Evolutionary conservation across 2,797 vertebrate genomes (phyloP).

Genomic region (Vultur gryphus): DNA sequence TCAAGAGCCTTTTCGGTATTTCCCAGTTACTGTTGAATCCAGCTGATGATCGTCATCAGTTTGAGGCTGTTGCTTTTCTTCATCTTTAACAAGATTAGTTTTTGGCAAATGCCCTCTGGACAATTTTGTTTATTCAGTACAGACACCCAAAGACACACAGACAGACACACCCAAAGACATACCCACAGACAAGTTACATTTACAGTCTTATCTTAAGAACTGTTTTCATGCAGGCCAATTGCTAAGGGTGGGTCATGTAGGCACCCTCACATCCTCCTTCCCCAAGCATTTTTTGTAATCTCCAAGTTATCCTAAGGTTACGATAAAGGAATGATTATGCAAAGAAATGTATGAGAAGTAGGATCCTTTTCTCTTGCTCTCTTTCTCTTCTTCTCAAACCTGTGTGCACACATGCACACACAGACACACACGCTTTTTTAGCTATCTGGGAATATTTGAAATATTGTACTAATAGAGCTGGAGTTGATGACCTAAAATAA

Average conservation of each 20-base stretch:
- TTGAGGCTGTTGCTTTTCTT: not conserved
- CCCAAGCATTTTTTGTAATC: not conserved
- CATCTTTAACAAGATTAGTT: not conserved
- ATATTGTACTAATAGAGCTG: not conserved
- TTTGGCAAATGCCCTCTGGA: not conserved
- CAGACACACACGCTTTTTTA: accelerated
- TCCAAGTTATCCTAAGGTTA: not conserved
- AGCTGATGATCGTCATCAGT: not conserved
- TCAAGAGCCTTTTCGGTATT: not conserved
- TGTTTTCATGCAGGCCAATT: not conserved
- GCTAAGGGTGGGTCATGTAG: not conserved
- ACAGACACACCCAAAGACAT: not conserved
- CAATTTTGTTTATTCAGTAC: not conserved
- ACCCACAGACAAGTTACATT: not conserved
- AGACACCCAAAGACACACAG: not conserved
- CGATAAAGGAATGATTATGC: accelerated
- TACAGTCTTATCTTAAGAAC: not conserved
- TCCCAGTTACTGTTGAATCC: not conserved
- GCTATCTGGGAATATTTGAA: not conserved
- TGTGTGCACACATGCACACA: not conserved
- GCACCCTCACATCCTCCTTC: not conserved
- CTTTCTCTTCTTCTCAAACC: not conserved
- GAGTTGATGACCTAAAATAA: not conserved
- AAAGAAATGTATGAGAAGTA: not conserved
- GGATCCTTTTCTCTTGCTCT: not conserved